Conservation (phyloP, 1,140 invertebrate genomes). For the Rhagoletis zephyria region DNA sequence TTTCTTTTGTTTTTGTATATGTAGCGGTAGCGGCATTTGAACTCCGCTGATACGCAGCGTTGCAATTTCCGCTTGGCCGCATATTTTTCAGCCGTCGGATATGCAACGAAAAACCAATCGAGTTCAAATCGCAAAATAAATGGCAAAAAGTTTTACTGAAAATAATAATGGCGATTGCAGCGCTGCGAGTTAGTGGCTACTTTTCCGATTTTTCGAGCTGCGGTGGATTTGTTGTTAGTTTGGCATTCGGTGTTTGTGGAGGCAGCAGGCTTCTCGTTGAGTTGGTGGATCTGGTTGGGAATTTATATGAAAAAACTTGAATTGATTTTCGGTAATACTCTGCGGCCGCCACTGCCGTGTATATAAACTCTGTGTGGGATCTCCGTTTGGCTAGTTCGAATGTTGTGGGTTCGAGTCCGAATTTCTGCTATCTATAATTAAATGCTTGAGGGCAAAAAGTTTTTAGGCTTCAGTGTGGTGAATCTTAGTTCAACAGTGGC, state of each 20-base stretch:
- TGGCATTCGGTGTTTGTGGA: not conserved
- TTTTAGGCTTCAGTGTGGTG: no score
- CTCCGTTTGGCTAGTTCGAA: no score
- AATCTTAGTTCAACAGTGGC: no score
- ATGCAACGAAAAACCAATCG: constrained; percentile 50
- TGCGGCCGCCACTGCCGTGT: no score
- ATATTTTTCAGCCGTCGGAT: constrained; percentile 43
- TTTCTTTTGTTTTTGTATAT: not conserved
- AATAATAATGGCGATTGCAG: not conserved
- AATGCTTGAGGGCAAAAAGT: no score
- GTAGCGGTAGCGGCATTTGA: not conserved
- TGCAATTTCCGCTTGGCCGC: constrained; percentile 45
- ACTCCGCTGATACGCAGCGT: constrained; percentile 2
- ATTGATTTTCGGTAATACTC: no score
- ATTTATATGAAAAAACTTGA: no score
- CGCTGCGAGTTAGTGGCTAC: not conserved
- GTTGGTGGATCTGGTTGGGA: no score
- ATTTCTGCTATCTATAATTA: no score
- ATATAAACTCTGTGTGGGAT: no score
- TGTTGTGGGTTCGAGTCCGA: no score
- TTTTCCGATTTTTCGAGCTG: not conserved
- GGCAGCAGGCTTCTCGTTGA: no score
- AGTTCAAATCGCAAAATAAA: constrained; percentile 46
- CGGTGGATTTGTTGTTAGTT: not conserved
- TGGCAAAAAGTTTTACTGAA: constrained; percentile 38